phyloP scores from a whole-genome alignment of 2,113 vertebrate genomes.

The Dromiciops gliroides region DNA sequence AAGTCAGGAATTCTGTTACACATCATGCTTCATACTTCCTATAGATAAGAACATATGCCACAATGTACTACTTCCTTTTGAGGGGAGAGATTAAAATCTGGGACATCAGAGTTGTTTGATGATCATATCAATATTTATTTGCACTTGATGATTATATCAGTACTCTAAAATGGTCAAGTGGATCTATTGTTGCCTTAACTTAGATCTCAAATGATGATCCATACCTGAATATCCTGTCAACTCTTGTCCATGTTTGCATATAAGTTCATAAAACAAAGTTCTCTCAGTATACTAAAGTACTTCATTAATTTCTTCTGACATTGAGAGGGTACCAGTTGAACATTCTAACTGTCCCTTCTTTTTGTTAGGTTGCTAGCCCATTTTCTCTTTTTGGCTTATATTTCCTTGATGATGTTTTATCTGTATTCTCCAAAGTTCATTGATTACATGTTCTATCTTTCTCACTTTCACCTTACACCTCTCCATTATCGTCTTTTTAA shows the following conservation, averaged over 20 bases:
- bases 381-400: too few relatives aligned
- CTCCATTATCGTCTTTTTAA: background rate
- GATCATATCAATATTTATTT: slow-evolving; percentile 5
- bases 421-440: too few relatives aligned
- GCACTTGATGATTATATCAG: too few relatives aligned
- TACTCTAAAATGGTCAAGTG: background rate
- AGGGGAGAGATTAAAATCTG: slow-evolving; percentile 12
- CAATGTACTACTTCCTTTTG: background rate
- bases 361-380: too few relatives aligned
- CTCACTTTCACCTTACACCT: too few relatives aligned
- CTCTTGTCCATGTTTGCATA: background rate
- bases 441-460: too few relatives aligned
- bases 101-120: slow-evolving; percentile 24
- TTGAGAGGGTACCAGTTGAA: background rate
- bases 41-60: background rate
- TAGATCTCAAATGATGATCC: background rate
- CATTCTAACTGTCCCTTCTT: too few relatives aligned
- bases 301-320: background rate
- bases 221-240: background rate
- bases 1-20: background rate
- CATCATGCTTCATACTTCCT: background rate
- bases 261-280: background rate
- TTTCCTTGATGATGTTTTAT: too few relatives aligned
- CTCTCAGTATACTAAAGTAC: background rate
- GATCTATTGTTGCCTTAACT: background rate